Evolutionary conservation across 2,797 vertebrate genomes (phyloP), one percentile per base, ranked within the genome.

Genomic region (Halcyon chelicuti): DNA sequence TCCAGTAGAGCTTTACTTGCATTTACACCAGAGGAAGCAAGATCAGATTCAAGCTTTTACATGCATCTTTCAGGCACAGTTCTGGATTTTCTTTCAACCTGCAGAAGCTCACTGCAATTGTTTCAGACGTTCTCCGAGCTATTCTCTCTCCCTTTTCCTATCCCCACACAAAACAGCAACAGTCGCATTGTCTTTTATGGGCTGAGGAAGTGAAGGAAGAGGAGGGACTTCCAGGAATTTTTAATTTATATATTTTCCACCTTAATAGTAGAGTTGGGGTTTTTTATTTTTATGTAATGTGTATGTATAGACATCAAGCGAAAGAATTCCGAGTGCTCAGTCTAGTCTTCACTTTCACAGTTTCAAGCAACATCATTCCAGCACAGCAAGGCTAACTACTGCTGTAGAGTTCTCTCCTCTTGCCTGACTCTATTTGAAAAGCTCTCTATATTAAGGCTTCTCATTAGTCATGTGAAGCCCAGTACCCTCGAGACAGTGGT

Each of bases 151-250:
- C 83, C 51, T 60, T 74, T 92, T 96, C 90, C 77, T 92, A 92
- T 35, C 76, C 54, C 90, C 71, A 72, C 33, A 70, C 5, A 3
- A 78, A 94, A 92, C 74, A 83, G 78, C 46, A 94, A 94, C 55
- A 92, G 74, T 39, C 52, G 55, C 75, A 96, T 96, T 92, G 77
- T 94, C 42, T 91, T 89, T 73, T 90, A 94, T 93, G 31, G 77
- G 62, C 42, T 65, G 57, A 92, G 93, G 89, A 96, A 95, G 62
- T 31, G 10, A 95, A 86, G 81, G 90, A 88, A 95, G 35, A 67
- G 78, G 35, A 82, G 85, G 82, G 51, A 96, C 57, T 95, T 96
- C 93, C 87, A 92, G 86, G 90, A 94, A 95, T 85, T 94, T 84
- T 95, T 82, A 90, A 93, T 96, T 94, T 90, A 86, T 20, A 15